Evolutionary conservation across 2,888 invertebrate species (phyloP), one percentile per base, ranked within the genome.

Genomic region (Prosapia bicincta): DNA sequence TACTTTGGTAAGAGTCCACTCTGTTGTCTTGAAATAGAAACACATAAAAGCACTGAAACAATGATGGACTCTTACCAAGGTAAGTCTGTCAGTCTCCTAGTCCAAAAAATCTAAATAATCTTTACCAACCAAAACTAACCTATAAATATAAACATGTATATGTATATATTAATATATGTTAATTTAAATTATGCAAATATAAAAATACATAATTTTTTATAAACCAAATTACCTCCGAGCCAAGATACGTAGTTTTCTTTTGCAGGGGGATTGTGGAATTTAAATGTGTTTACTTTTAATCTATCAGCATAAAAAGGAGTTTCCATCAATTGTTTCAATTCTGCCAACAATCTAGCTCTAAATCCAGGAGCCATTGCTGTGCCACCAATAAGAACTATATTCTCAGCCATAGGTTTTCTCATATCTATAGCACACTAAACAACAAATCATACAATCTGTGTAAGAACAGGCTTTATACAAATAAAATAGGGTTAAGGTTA

Each of bases 311-410:
- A 92, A 0, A 89, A 86, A 54, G 88, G 87, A 80, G 88, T 87
- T 26, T 88, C 84, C n/a, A 92, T 83, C 67, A 95, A 88, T 76
- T 88, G 83, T 32, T 89, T 86, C 75, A 98, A 86, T 85, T 98
- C 98, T 0, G 89, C 86, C 79, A 91, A 89, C 0, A 99, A 87
- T 73, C 98, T 89, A 25, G 93, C 89, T 82, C 90, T 88, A 81
- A 99, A 91, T 0, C 98, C 98, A 74, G 92, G 91, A 79, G 94
- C 86, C 89, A 93, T 92, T 0, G 92, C 88, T 1, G 93, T 92
- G 13, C 99, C 99, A 38, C 98, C 99, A 74, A 93, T 90, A 24
- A 98, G 85, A 74, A 98, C 86, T 80, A 98, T 90, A 85, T 95
- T 96, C 83, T 91, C 92, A 0, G 95, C 92, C 65, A 99, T 86